phyloP scores from a whole-genome alignment of 2,113 vertebrate genomes.

The Semnornis frantzii region DNA sequence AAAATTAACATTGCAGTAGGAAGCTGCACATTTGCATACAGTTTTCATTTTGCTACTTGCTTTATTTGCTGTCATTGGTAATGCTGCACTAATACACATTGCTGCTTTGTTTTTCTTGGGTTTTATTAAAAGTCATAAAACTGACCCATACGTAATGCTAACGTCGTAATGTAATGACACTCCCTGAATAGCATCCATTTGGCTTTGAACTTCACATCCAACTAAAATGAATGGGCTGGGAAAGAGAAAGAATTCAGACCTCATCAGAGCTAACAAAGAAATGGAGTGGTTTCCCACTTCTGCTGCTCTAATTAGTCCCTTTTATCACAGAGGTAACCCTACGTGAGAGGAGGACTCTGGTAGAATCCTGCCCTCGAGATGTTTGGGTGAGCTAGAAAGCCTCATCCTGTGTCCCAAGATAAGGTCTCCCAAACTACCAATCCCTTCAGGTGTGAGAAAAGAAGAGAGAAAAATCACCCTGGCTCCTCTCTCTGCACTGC shows the following conservation, averaged over 20 bases:
- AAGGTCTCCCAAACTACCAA: not conserved
- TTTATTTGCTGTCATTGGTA: slow-evolving; percentile 26
- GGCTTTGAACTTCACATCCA: slow-evolving; percentile 21
- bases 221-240: slow-evolving; percentile 9
- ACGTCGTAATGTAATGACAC: not conserved
- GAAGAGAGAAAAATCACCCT: not conserved
- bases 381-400: not conserved
- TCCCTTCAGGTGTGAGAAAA: not conserved
- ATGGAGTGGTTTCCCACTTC: not conserved
- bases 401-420: not conserved
- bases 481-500: not conserved
- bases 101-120: not conserved
- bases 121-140: slow-evolving; percentile 49
- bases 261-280: slow-evolving; percentile 23
- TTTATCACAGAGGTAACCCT: not conserved
- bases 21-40: not conserved
- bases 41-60: not conserved
- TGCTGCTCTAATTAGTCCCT: not conserved
- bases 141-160: slow-evolving; percentile 7
- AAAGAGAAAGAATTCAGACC: slow-evolving; percentile 27
- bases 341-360: accelerated
- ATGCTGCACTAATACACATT: not conserved
- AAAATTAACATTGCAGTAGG: not conserved
- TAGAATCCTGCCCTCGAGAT: not conserved
- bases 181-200: slow-evolving; percentile 32